Evolutionary conservation across 1,140 invertebrate species (phyloP), one percentile per base, ranked within the genome.

Genomic region (Leptopilina clavipes): DNA sequence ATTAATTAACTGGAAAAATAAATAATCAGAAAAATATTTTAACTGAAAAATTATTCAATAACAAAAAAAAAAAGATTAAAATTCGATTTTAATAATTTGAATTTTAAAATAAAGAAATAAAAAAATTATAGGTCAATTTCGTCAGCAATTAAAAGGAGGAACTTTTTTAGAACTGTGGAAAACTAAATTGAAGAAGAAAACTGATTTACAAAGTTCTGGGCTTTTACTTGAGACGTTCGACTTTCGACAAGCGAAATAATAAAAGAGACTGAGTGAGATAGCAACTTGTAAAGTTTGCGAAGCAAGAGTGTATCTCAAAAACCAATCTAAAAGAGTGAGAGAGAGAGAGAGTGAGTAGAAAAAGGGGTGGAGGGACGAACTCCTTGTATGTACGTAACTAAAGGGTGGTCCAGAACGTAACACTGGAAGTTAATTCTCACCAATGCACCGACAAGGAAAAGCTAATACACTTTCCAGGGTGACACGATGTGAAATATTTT

Each of bases 171-270:
- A 1, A 11, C 22, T 65, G 11, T 25, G 9, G 19, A 22, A 19
- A 19, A 11, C 19, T 19, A 31, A 19, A 19, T 19, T 31, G 12
- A 18, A 65, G 56, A 14, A 65, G 56, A 65, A 14, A 65, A 31
- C 19, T 65, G 56, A 65, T 65, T 65, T 65, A 65, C 56, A 19
- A 65, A 65, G 19, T 65, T 65, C 19, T 25, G 22, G 19, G 12
- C 25, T 31, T n/a, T n/a, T 65, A 65, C 56, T 65, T 31, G 18
- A 65, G 18, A 65, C 14, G 56, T 65, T 65, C 8, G 56, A 25
- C 56, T 65, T 65, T 65, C 56, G 22, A 31, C 56, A 65, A 22
- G 56, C 19, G 56, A 65, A 65, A 65, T 65, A 65, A 65, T 65
- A 65, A 14, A 65, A 65, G 56, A 65, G 56, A 12, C 18, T 65